Evolutionary conservation across 2,113 vertebrate genomes (phyloP).

Genomic region (Pipa parva): DNA sequence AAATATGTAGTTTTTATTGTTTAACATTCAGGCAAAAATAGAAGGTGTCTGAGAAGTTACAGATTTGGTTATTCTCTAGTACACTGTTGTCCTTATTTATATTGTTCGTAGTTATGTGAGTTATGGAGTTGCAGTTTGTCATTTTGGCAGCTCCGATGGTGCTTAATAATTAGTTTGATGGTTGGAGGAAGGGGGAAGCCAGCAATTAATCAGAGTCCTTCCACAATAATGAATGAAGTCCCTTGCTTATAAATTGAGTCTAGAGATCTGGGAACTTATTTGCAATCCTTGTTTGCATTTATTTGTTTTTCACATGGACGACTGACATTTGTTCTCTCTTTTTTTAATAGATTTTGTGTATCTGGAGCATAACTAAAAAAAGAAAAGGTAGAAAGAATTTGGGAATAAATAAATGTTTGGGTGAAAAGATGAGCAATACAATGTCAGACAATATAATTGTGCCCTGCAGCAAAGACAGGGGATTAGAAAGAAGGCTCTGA

Average conservation of each 20-base stretch:
- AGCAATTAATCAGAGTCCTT: neutral
- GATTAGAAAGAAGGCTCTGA: constrained; percentile 26
- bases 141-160: too few relatives aligned
- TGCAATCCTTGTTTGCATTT: neutral
- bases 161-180: too few relatives aligned
- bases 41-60: too few relatives aligned
- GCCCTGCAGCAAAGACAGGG: constrained; percentile 7
- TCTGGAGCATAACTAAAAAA: neutral
- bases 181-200: too few relatives aligned
- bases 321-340: neutral
- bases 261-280: neutral
- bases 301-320: neutral
- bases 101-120: too few relatives aligned
- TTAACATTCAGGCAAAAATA: too few relatives aligned
- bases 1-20: too few relatives aligned
- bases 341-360: neutral
- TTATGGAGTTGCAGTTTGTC: too few relatives aligned
- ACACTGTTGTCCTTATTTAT: too few relatives aligned
- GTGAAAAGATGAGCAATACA: constrained; percentile 14
- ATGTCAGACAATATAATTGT: constrained; percentile 14
- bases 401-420: constrained; percentile 5
- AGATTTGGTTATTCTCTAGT: too few relatives aligned
- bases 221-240: too few relatives aligned
- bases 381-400: neutral
- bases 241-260: neutral